Evolutionary conservation across 2,888 invertebrate species (phyloP).

Genomic region (Synergus itoensis): DNA sequence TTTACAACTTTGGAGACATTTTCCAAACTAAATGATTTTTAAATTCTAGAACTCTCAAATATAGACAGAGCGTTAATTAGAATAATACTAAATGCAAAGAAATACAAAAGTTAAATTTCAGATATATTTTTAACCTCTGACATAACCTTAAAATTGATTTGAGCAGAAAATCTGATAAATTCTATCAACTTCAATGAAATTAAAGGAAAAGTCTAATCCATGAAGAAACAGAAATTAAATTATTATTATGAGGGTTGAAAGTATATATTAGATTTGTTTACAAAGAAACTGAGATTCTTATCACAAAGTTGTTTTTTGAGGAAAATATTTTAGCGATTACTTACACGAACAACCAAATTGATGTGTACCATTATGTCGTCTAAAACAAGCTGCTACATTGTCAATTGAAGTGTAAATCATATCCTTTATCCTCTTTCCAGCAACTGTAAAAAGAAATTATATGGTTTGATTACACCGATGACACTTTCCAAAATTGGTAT

Average conservation of each 20-base stretch:
- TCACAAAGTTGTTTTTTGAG: neutral
- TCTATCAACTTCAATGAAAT: neutral
- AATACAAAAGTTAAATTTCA: neutral
- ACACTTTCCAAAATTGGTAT: neutral
- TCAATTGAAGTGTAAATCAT: constrained; percentile 89
- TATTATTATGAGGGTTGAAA: neutral
- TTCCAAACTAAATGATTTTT: no score
- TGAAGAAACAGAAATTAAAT: neutral
- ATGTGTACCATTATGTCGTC: constrained; percentile 95
- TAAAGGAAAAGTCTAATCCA: neutral
- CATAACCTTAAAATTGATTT: neutral
- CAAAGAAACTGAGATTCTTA: neutral
- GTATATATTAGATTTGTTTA: neutral
- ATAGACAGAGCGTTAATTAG: no score
- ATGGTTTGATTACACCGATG: neutral
- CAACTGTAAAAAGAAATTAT: constrained; percentile 73
- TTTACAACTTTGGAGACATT: no score
- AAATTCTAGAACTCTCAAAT: no score
- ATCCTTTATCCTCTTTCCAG: constrained; percentile 84
- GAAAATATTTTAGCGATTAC: constrained; percentile 70
- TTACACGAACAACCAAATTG: constrained; percentile 97
- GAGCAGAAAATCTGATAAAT: neutral
- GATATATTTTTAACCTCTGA: neutral
- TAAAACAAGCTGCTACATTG: constrained; percentile 89
- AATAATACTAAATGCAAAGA: neutral